Base-by-base conservation (phyloP, 1,140 invertebrate genomes). In the Brachionus rubens region DNA sequence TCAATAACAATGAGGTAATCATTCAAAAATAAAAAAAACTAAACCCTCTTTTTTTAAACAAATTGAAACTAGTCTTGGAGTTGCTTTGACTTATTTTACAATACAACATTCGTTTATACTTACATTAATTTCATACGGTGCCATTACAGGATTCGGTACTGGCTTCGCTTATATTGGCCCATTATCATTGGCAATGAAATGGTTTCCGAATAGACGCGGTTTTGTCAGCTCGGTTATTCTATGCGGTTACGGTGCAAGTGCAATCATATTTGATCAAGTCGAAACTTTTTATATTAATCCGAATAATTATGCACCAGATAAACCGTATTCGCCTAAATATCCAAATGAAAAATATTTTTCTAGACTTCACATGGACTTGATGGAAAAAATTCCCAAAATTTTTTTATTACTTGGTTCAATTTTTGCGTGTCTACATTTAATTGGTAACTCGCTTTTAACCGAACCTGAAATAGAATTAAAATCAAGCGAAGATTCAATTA, bases 281-380 rank as follows among this genome's bases (percentile, higher is more conserved):
- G 83, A 86, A 77, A 86, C 84, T 5, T 77, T 79, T 5, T 85
- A 80, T 67, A 79, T 86, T 3, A 86, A 86, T 79, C 86, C 85
- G 16, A 46, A 83, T 7, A 86, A 86, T 77, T 68, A 80, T 41
- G 54, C 77, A 33, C 78, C 83, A 5, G 79, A 80, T 56, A 59
- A 76, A 30, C 30, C 72, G 2, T 76, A 56, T 76, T 76, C 72
- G 10, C 16, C 19, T 16, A 30, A 76, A 16, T 76, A 36, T 76
- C 72, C 72, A 7, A 41, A 36, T 62, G 72, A 14, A 77, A 85
- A 83, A 76, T 86, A 83, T 79, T 84, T 85, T 68, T 77, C 50
- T 5, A 50, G 12, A 21, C n/a, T n/a, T n/a, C n/a, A n/a, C n/a
- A n/a, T n/a, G n/a, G 79, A 80, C 28, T 30, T 80, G 3, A 46